Evolutionary conservation across 2,888 invertebrate species (phyloP), one percentile per base, ranked within the genome.

Genomic region (Campoplex nolae): DNA sequence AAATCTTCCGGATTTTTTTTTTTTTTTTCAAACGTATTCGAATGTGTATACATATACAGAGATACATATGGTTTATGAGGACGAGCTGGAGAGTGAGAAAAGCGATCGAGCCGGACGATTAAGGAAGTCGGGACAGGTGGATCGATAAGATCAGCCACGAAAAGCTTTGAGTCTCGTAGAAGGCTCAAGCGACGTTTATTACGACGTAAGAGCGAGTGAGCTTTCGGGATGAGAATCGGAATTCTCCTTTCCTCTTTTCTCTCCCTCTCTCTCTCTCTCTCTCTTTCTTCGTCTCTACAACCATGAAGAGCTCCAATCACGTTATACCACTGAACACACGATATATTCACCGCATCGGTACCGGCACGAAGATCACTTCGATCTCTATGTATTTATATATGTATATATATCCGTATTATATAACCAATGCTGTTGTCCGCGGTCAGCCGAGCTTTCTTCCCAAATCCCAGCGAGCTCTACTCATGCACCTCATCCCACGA

Each of bases 71-170:
- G 42, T 73, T 54, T 1, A 75, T 51, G 18, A 68, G 1, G 32
- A 45, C 45, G 75, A 45, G 67, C 16, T 45, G 32, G 32, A 38
- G 70, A 75, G 71, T 28, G 74, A 54, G 68, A 75, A 80, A 75
- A 80, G 51, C 70, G 80, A 84, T 75, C 18, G 78, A 67, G 32
- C 58, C 68, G 77, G 58, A 81, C 84, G 84, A 86, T 86, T 84
- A 81, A 84, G 81, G 74, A 78, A 86, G 77, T 84, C 73, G 71
- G 28, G 73, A 68, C 86, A 86, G 86, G 80, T 86, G 86, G 86
- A 86, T 86, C 86, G 86, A 86, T 86, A 86, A 86, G 86, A 86
- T 86, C 86, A 81, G 84, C 81, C 70, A 81, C 71, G 84, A 77
- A 81, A 84, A 86, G 83, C 83, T 83, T 80, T 38, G 82, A 83